Evolutionary conservation across 2,797 vertebrate genomes (phyloP), one percentile per base, ranked within the genome.

Genomic region (Gephyroberyx darwinii): DNA sequence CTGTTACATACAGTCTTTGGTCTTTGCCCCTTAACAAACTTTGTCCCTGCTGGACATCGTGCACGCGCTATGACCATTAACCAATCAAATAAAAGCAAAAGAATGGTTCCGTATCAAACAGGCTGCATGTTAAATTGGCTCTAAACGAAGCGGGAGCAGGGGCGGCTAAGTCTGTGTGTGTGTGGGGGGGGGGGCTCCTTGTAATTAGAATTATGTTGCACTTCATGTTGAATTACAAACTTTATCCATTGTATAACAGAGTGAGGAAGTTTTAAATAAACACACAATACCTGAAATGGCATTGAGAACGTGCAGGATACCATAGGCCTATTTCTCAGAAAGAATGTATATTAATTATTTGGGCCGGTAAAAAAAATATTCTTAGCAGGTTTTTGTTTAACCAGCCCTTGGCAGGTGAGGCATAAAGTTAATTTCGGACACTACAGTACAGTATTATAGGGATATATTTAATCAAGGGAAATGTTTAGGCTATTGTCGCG

Each of bases 331-430:
- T 35, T 35, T 35, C 33, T 8, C 5, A 35, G 33, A 35, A 35
- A 35, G 1, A 35, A 35, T 6, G 33, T 8, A 7, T 35, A 6
- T 35, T 35, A 6, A 35, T 4, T 35, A 35, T 35, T 35, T 7
- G 6, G 33, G 33, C 8, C 26, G 26, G 26, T 26, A 26, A 26
- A 26, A 35, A 35, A 35, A 8, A 7, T 35, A 35, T 85, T 80
- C 80, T 85, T 88, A 79, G 81, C 84, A 85, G 79, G 78, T 54
- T 47, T 26, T 39, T 39, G 64, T 69, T 78, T 61, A 72, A 26
- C 52, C 84, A 85, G 83, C 81, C 77, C 74, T 82, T 75, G 54
- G 62, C 69, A 62, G 47, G 63, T 67, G 62, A 71, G 65, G 62
- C 69, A 19, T 43, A 52, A 54, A 26, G 53, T 77, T 10, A 47